phyloP scores from a whole-genome alignment of 2,797 vertebrate species.

The Diplodus puntazzo region DNA sequence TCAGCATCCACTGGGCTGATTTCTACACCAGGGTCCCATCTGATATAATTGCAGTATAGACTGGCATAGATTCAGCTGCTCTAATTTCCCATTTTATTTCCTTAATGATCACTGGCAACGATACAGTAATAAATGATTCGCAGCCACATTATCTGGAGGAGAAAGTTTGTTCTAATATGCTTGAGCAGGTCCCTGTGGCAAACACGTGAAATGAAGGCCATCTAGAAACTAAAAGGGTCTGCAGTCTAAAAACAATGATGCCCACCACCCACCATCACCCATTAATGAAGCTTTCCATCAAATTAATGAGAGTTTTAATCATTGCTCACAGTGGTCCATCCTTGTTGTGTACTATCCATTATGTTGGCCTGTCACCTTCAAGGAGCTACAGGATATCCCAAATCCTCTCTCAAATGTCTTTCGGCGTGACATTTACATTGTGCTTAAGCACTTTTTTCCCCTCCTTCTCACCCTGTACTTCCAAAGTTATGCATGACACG shows the following conservation, averaged over 20 bases:
- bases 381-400: slow-evolving; percentile 19
- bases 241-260: slow-evolving; percentile 56
- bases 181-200: slow-evolving; percentile 13
- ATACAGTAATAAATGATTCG: slow-evolving; percentile 31
- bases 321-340: slow-evolving; percentile 46
- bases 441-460: background rate
- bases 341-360: slow-evolving; percentile 36
- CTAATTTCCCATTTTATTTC: slow-evolving; percentile 36
- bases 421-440: slow-evolving; percentile 25
- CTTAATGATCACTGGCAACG: slow-evolving; percentile 27
- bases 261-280: slow-evolving; percentile 35
- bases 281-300: slow-evolving; percentile 69
- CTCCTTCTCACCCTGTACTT: slow-evolving; percentile 10
- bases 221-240: slow-evolving; percentile 33
- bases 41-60: slow-evolving; percentile 31
- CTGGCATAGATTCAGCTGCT: slow-evolving; percentile 28
- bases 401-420: slow-evolving; percentile 35
- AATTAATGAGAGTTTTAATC: slow-evolving; percentile 70
- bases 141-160: slow-evolving; percentile 10
- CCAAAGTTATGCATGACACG: slow-evolving; percentile 51
- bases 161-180: slow-evolving; percentile 27
- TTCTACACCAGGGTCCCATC: slow-evolving; percentile 34
- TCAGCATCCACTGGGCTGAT: slow-evolving; percentile 43
- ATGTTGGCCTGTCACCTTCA: slow-evolving; percentile 37
- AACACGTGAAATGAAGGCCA: slow-evolving; percentile 36